Evolutionary conservation across 2,888 invertebrate species (phyloP), one percentile per base, ranked within the genome.

Genomic region (Erebia epiphron): DNA sequence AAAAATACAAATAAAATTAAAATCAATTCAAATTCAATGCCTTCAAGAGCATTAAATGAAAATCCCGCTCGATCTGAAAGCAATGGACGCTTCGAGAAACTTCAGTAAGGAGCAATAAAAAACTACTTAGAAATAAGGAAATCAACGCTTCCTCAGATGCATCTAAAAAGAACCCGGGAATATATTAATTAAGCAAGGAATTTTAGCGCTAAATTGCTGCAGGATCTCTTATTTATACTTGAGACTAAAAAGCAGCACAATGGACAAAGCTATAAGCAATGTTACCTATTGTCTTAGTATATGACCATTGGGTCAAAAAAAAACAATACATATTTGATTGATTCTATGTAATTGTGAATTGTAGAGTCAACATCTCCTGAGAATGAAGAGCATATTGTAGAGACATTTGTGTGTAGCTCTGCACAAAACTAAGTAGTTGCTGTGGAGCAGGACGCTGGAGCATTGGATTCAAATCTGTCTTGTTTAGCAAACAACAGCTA

Each of bases 131-230:
- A 80, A 62, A 72, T 76, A 76, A 75, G 75, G 74, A 75, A 75
- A 73, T 75, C 74, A 70, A 70, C 68, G 72, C 75, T 77, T 77
- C 73, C 78, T 76, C 76, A 49, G 74, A 66, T 76, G 78, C 77
- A 79, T 65, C 72, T 73, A 58, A 62, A 58, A 62, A 70, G 73
- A 81, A 79, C 80, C 60, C 10, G 41, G 43, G 62, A 49, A 62
- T 62, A 82, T 86, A 62, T 46, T 86, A 87, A 89, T 88, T 89
- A 89, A 85, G 83, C 81, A 84, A 86, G 86, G 84, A 85, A 87
- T 87, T 86, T 81, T 77, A 75, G 82, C 85, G 84, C 77, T 84
- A 86, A 86, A 79, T 76, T 62, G 46, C 62, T 14, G 79, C 75
- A 78, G 79, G 83, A 84, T 83, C 83, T 83, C 82, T 86, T 87